Conservation (phyloP, 92 coral and sea anemone genomes). For the Palythoa grandiflora region DNA sequence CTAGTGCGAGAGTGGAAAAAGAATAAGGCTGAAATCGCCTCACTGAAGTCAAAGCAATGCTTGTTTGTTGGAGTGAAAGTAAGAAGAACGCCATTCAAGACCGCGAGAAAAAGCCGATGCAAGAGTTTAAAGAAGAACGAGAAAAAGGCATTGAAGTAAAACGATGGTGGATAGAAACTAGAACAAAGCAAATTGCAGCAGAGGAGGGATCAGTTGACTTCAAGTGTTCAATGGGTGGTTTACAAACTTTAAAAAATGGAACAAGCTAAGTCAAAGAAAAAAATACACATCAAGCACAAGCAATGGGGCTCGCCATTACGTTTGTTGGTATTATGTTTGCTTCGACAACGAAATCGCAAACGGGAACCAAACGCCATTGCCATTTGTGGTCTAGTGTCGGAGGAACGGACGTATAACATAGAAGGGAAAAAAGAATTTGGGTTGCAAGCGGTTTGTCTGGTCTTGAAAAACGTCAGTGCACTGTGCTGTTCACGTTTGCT, state of each 20-base stretch:
- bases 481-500: constrained; percentile 61
- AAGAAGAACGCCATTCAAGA: constrained; percentile 15
- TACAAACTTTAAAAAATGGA: background rate
- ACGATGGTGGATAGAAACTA: constrained; percentile 28
- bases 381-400: constrained; percentile 23
- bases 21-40: constrained; percentile 26
- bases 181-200: constrained; percentile 28
- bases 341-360: constrained; percentile 19
- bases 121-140: constrained; percentile 24
- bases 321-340: background rate
- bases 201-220: constrained; percentile 17
- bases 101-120: background rate
- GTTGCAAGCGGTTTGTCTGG: constrained; percentile 45
- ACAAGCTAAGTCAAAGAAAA: background rate
- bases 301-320: background rate
- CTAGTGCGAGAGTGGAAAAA: constrained; percentile 34
- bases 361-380: constrained; percentile 30
- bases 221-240: constrained; percentile 10
- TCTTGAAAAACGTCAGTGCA: constrained; percentile 53
- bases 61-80: constrained; percentile 7
- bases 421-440: constrained; percentile 50
- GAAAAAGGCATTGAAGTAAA: constrained; percentile 12
- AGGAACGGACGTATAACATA: constrained; percentile 31
- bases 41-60: constrained; percentile 25
- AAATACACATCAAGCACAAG: constrained; percentile 9